phyloP scores from a whole-genome alignment of 2,888 invertebrate species.

The Leucania comma region DNA sequence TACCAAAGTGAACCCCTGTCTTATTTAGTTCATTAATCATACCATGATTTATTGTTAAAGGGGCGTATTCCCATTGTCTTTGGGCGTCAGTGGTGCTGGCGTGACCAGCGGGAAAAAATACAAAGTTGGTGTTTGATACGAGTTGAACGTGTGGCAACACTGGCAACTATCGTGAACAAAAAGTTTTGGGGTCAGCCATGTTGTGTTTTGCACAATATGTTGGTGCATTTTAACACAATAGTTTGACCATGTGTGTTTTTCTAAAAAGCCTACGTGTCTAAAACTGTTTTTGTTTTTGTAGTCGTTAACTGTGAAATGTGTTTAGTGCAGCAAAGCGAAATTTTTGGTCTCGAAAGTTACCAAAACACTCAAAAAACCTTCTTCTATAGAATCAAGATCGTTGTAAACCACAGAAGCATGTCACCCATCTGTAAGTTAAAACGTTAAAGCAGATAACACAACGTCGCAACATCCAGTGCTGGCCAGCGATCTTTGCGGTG shows the following conservation, averaged over 20 bases:
- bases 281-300: slow-evolving; percentile 23
- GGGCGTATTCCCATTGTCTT: slow-evolving; percentile 75
- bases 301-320: slow-evolving; percentile 23
- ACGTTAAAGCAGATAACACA: slow-evolving; percentile 27
- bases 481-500: slow-evolving; percentile 33
- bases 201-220: slow-evolving; percentile 35
- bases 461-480: slow-evolving; percentile 4
- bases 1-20: slow-evolving; percentile 72
- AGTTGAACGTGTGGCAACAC: slow-evolving; percentile 48
- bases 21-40: slow-evolving; percentile 85
- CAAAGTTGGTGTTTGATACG: slow-evolving; percentile 49
- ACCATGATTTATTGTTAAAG: slow-evolving; percentile 82
- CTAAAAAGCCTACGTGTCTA: slow-evolving; percentile 24
- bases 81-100: slow-evolving; percentile 49
- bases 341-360: no score
- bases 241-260: slow-evolving; percentile 9
- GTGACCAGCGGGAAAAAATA: slow-evolving; percentile 57
- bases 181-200: slow-evolving; percentile 32
- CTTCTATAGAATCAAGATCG: neutral
- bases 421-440: slow-evolving; percentile 11
- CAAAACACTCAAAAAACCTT: no score
- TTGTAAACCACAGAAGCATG: neutral
- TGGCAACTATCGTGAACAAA: slow-evolving; percentile 53
- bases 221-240: slow-evolving; percentile 39
- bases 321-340: neutral